phyloP scores from a whole-genome alignment of 2,888 invertebrate genomes.

The Isoperla grammatica region DNA sequence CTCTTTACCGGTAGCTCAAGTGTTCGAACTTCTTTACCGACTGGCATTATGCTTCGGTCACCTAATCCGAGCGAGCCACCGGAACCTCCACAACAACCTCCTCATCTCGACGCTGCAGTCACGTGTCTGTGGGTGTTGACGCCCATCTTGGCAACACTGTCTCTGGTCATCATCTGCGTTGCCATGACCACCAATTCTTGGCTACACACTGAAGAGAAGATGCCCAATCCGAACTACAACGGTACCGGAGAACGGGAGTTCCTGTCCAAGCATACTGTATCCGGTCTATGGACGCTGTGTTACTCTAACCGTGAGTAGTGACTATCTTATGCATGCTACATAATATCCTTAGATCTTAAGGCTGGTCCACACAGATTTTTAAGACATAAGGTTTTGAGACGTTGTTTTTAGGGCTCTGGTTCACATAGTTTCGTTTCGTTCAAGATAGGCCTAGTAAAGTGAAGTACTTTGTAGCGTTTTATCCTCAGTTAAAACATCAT shows the following conservation, averaged over 20 bases:
- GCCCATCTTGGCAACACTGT: slow-evolving; percentile 60
- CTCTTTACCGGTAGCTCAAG: too few relatives aligned
- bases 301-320: slow-evolving; percentile 71
- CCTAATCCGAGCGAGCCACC: background rate
- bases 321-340: too few relatives aligned
- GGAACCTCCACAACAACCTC: slow-evolving; percentile 28
- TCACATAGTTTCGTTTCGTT: too few relatives aligned
- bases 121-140: slow-evolving; percentile 58
- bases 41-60: background rate
- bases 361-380: too few relatives aligned
- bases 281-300: slow-evolving; percentile 77
- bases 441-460: too few relatives aligned
- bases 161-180: slow-evolving; percentile 63
- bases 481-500: too few relatives aligned
- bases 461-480: too few relatives aligned
- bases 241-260: slow-evolving; percentile 67
- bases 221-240: slow-evolving; percentile 70
- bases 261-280: slow-evolving; percentile 67
- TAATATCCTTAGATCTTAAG: too few relatives aligned
- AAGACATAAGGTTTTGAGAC: too few relatives aligned
- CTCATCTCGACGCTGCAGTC: slow-evolving; percentile 53
- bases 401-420: too few relatives aligned
- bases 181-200: slow-evolving; percentile 77
- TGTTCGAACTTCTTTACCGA: too few relatives aligned
- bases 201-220: slow-evolving; percentile 81